Conservation (phyloP, 2,113 vertebrate genomes). For the Ptilonorhynchus violaceus region DNA sequence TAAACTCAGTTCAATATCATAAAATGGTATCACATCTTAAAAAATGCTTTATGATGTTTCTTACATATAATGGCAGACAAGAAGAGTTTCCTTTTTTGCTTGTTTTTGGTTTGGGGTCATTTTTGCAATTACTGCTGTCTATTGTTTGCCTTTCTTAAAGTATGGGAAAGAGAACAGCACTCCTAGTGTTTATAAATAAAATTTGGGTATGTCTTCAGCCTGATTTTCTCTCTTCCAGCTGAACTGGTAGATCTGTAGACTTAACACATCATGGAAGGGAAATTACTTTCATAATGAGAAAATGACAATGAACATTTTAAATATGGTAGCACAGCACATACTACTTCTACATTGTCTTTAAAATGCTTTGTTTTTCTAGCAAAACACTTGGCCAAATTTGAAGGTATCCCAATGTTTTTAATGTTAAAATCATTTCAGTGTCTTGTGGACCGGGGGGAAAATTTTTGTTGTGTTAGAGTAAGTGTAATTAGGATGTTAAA, state of each 20-base stretch:
- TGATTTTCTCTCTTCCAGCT: neutral
- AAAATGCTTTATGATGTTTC: neutral
- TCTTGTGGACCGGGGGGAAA: neutral
- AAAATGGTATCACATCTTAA: neutral
- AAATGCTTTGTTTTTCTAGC: neutral
- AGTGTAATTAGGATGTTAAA: neutral
- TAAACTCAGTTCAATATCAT: neutral
- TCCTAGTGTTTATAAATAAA: neutral
- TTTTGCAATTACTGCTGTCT: neutral
- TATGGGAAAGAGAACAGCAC: neutral
- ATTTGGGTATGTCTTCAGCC: neutral
- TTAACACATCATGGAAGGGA: neutral
- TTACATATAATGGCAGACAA: neutral
- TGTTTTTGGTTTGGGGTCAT: fast-evolving
- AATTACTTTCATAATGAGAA: neutral
- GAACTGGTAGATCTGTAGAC: neutral
- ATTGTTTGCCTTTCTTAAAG: neutral
- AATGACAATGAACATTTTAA: neutral
- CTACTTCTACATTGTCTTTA: neutral
- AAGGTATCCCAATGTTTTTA: neutral
- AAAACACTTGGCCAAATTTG: neutral
- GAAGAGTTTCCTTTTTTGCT: neutral
- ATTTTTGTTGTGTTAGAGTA: neutral
- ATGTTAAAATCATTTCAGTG: neutral
- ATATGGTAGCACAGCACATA: neutral